Evolutionary conservation across 1,140 invertebrate genomes (phyloP).

Genomic region (Drosophila varians): DNA sequence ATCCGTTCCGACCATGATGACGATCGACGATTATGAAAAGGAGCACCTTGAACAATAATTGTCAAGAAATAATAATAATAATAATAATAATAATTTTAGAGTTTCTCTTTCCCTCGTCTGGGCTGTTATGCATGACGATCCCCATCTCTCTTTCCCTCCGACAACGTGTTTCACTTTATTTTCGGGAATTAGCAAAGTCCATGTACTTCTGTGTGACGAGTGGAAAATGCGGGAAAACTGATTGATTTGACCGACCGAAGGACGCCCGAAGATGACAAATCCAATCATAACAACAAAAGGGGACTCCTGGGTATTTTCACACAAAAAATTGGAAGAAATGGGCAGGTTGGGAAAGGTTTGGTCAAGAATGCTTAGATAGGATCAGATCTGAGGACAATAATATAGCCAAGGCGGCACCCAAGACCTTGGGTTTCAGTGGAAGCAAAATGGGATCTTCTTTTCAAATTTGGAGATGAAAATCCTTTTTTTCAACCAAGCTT

Average conservation of each 20-base stretch:
- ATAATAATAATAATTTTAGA: constrained; percentile 40
- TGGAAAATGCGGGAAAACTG: constrained; percentile 4
- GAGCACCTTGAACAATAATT: constrained; percentile 78
- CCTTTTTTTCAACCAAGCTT: too few relatives aligned
- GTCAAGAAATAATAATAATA: constrained; percentile 51
- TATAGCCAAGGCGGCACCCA: neutral
- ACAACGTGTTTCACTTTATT: constrained; percentile 43
- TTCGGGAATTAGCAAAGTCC: constrained; percentile 71
- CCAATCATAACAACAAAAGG: constrained; percentile 53
- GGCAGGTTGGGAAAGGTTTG: constrained; percentile 22
- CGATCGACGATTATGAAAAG: constrained; percentile 44
- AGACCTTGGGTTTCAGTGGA: neutral
- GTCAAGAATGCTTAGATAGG: constrained; percentile 15
- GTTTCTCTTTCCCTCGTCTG: constrained; percentile 27
- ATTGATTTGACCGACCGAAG: neutral
- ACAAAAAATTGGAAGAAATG: neutral
- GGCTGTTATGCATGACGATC: constrained; percentile 57
- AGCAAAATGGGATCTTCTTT: neutral
- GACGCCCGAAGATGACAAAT: constrained; percentile 57
- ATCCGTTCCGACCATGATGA: constrained; percentile 26
- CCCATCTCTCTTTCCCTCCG: neutral
- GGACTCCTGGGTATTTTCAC: constrained; percentile 4
- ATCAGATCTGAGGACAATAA: neutral
- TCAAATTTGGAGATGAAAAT: too few relatives aligned
- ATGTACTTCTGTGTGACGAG: neutral